Evolutionary conservation across 1,140 invertebrate genomes (phyloP).

Genomic region (Watersipora subatra): DNA sequence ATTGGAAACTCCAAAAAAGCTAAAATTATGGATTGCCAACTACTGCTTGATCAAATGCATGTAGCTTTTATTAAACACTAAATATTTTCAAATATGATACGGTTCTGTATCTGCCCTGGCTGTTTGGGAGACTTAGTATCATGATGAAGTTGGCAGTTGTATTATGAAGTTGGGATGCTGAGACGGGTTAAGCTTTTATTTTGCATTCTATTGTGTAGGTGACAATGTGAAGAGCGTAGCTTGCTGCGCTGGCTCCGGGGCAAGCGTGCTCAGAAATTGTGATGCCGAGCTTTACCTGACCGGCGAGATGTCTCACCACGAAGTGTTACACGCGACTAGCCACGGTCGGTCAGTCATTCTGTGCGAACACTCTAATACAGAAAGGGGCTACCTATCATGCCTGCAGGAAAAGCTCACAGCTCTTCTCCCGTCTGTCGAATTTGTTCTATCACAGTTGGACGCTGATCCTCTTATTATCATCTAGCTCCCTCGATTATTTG

Average conservation of each 20-base stretch:
- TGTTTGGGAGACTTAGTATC: no score
- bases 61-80: no score
- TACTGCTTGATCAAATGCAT: no score
- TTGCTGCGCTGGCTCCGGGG: slow-evolving; percentile 78
- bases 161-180: no score
- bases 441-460: slow-evolving; percentile 59
- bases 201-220: slow-evolving; percentile 23
- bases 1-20: no score
- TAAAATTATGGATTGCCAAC: no score
- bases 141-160: no score
- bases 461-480: slow-evolving; percentile 49
- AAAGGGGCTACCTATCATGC: slow-evolving; percentile 63
- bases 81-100: no score
- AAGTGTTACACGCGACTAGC: slow-evolving; percentile 58
- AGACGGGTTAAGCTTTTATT: no score
- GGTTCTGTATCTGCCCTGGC: no score
- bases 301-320: slow-evolving; percentile 91
- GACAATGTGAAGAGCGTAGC: slow-evolving; percentile 51
- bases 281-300: slow-evolving; percentile 71
- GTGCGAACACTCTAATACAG: slow-evolving; percentile 87
- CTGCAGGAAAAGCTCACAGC: slow-evolving; percentile 29
- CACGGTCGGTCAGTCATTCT: slow-evolving; percentile 63
- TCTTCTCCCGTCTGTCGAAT: slow-evolving; percentile 47
- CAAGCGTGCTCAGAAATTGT: slow-evolving; percentile 52
- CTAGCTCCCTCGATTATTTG: no score